Conservation (phyloP, 2,113 vertebrate species). For the Engystomops pustulosus region DNA sequence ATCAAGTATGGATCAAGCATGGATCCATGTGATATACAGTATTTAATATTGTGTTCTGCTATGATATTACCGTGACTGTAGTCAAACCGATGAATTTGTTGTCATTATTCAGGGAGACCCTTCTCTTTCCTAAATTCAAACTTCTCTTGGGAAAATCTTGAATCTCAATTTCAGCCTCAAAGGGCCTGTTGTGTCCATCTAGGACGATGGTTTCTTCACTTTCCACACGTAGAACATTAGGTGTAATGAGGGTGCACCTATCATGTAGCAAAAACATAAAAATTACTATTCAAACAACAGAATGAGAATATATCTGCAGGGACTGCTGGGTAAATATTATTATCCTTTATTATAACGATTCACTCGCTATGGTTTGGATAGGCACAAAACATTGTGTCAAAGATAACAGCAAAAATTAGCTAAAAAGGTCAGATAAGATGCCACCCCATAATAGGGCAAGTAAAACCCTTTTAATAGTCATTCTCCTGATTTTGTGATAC, state of each 20-base stretch:
- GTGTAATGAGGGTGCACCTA: constrained; percentile 42
- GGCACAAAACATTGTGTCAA: too few species aligned
- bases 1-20: neutral
- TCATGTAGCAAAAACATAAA: neutral
- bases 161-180: constrained; percentile 29
- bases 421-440: neutral
- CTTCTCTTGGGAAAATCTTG: constrained; percentile 26
- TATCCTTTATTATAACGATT: too few species aligned
- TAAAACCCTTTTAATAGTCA: too few species aligned
- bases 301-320: neutral
- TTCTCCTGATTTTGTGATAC: too few species aligned
- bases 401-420: too few species aligned
- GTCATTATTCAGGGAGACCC: neutral
- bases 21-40: neutral
- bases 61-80: constrained; percentile 49
- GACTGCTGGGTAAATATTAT: too few species aligned
- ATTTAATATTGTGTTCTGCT: neutral
- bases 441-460: too few species aligned
- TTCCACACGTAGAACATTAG: constrained; percentile 41
- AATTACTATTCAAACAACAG: neutral
- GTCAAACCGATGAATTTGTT: constrained; percentile 21
- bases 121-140: neutral
- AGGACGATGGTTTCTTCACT: constrained; percentile 54
- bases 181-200: constrained; percentile 9
- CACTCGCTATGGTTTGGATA: too few species aligned